Evolutionary conservation across 2,888 invertebrate genomes (phyloP).

Genomic region (Arrhopalites spinosus): DNA sequence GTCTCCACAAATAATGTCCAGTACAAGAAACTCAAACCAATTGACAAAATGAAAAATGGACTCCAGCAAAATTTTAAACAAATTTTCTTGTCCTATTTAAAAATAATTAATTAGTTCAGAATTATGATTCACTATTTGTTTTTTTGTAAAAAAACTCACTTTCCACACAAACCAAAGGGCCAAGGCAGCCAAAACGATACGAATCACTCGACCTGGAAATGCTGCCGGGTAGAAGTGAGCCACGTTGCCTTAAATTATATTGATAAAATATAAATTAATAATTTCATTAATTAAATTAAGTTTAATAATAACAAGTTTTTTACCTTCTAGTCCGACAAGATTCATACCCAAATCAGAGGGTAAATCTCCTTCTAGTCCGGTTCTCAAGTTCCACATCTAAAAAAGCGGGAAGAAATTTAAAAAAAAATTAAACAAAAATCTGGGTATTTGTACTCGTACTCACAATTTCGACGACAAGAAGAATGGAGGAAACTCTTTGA

Average conservation of each 20-base stretch:
- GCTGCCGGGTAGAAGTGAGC: neutral
- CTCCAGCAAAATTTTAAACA: neutral
- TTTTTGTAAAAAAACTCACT: too few species aligned
- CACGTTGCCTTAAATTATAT: neutral
- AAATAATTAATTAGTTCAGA: neutral
- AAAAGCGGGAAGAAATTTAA: neutral
- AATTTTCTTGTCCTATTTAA: neutral
- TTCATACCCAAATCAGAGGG: neutral
- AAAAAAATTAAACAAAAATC: neutral
- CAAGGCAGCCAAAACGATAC: neutral
- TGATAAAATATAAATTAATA: neutral
- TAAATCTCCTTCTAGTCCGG: neutral
- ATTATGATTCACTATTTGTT: too few species aligned
- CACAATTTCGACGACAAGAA: neutral
- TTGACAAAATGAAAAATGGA: neutral
- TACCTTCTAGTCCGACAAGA: neutral
- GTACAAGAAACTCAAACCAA: neutral
- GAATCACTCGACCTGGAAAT: neutral
- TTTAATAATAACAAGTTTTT: neutral
- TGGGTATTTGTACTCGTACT: neutral
- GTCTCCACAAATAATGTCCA: neutral
- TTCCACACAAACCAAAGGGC: too few species aligned
- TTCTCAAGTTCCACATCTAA: neutral
- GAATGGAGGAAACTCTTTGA: neutral
- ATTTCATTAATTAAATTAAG: neutral